Evolutionary conservation across 2,888 invertebrate species (phyloP), one percentile per base, ranked within the genome.

Genomic region (Chrysomela aeneicollis): DNA sequence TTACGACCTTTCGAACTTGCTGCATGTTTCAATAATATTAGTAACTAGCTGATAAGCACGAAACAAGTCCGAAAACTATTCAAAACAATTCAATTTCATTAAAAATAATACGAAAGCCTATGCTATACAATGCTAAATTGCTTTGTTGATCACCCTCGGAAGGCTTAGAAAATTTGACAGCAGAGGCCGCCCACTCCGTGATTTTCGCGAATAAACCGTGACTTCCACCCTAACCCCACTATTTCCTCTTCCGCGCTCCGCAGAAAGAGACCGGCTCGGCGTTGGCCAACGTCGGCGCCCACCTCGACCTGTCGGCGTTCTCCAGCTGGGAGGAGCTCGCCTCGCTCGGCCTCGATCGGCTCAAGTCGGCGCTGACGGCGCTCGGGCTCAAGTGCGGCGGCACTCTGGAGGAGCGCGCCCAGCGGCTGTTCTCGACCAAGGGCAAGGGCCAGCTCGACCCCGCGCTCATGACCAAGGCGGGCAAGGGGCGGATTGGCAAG

Each of bases 271-370:
- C 94, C 0, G 94, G 94, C 52, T 94, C 95, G 65, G 98, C 97
- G 2, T 82, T 99, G 68, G 92, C 97, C 0, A 94, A 97, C 80
- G 90, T 95, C 4, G 98, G 98, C 18, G 98, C 98, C 2, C 97
- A 97, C 85, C 87, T 99, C 70, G 99, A 99, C 82, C 85, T 99
- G n/a, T 97, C 97, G 0, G 97, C 97, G 0, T 99, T 98, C 82
- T 96, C 96, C 0, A 97, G 97, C 18, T 94, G 95, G 90, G 95
- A 96, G 84, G 99, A 99, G 83, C 83, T 99, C 68, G 98, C 98
- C 0, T 97, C 98, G 0, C 86, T 99, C 2, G 99, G 99, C 18
- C 84, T 99, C 73, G 99, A 99, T 85, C 90, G 99, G 79, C 86
- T 99, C 37, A 99, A 99, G 82, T 97, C 97, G 0, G 98, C 98